Evolutionary conservation across 2,888 invertebrate species (phyloP), one percentile per base, ranked within the genome.

Genomic region (Diploptera punctata): DNA sequence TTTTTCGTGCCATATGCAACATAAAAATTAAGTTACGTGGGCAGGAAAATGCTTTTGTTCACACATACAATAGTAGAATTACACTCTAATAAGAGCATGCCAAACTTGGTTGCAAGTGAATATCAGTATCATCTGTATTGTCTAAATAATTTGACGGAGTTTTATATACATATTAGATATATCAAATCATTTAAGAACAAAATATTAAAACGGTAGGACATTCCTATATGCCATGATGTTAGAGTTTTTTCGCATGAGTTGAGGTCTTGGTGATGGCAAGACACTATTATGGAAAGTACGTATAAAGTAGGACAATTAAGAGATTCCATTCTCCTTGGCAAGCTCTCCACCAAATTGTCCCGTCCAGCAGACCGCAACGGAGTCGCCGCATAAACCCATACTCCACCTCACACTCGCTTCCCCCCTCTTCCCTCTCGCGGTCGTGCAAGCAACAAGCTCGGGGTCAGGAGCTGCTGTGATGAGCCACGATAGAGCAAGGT

Each of bases 321-420:
- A 67, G 44, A 67, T 67, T 67, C 67, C 49, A 67, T 49, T 47
- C 67, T 67, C 49, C 47, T 29, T 67, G 44, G 26, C 67, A 29
- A 68, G 52, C 68, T 57, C 57, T 68, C 52, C 5, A 31, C 49
- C 68, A 68, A 57, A 68, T 61, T 47, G 47, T 69, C 29, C 69
- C 49, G 60, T 70, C 49, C 29, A 62, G 47, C 13, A 47, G 62
- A 60, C 70, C 60, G 49, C 70, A 70, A 70, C 31, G 70, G 61
- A 61, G 70, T 70, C 61, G 49, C 47, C 70, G 70, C 70, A 70
- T 62, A 49, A 24, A 68, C 70, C 73, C 68, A 70, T 49, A 60
- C 70, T 21, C 47, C 47, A 31, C 49, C 47, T 62, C 43, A 57
- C 33, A 33, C 71, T 52, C 47, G 26, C 44, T 68, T 49, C 31